A percentile compares a stretch with the other conserved stretches of the same genome.
Conservation (phyloP, 2,888 invertebrate species). For the Panzeria rudis region DNA sequence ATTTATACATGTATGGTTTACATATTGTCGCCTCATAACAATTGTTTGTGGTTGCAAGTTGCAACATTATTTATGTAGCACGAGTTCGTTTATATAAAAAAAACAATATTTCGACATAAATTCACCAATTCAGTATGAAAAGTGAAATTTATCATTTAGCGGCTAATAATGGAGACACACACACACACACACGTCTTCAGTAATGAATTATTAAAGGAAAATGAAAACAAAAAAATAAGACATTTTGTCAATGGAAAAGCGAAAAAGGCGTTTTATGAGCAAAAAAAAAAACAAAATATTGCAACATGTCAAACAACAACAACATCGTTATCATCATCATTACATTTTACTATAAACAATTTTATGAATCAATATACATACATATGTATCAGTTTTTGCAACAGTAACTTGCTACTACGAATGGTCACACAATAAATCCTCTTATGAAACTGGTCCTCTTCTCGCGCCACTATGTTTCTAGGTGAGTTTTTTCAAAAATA, state of each 20-base stretch:
- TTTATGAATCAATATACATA: slow-evolving; percentile 47
- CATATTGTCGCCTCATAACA: slow-evolving; percentile 33
- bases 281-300: slow-evolving; percentile 35
- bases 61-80: slow-evolving; percentile 50
- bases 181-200: not conserved
- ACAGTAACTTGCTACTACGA: slow-evolving; percentile 1
- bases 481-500: slow-evolving; percentile 55
- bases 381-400: slow-evolving; percentile 34
- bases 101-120: slow-evolving; percentile 59
- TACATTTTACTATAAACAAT: slow-evolving; percentile 24
- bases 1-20: slow-evolving; percentile 22
- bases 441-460: slow-evolving; percentile 58
- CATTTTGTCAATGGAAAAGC: slow-evolving; percentile 51
- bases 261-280: slow-evolving; percentile 21
- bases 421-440: slow-evolving; percentile 45
- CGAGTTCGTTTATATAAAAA: not conserved
- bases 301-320: slow-evolving; percentile 62
- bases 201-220: slow-evolving; percentile 43
- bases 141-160: slow-evolving; percentile 60
- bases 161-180: not conserved
- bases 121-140: slow-evolving; percentile 50
- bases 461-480: slow-evolving; percentile 63
- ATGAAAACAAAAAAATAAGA: slow-evolving; percentile 26
- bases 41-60: slow-evolving; percentile 4
- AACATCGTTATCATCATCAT: slow-evolving; percentile 25